A percentile compares a stretch with the other conserved stretches of the same genome.
phyloP scores from a whole-genome alignment of 2,113 vertebrate genomes.

The Zapornia atra region DNA sequence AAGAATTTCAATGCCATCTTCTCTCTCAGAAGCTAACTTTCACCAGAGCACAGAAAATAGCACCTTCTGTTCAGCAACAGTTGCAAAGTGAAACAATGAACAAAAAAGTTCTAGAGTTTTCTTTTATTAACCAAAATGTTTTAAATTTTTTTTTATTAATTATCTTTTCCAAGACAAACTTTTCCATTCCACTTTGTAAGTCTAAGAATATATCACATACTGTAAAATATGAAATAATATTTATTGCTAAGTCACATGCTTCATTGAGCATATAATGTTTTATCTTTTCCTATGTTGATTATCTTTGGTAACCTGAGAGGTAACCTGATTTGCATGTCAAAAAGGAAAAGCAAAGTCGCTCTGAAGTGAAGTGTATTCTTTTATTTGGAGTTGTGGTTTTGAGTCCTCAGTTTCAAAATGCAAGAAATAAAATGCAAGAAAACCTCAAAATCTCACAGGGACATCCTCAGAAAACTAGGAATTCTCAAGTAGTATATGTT shows the following conservation, averaged over 20 bases:
- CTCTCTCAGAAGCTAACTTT: not conserved
- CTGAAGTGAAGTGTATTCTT: not conserved
- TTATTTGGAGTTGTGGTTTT: not conserved
- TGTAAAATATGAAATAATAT: not conserved
- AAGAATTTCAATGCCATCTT: constrained; percentile 49
- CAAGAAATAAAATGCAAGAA: not conserved
- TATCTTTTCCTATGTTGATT: not conserved
- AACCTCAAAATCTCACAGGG: not conserved
- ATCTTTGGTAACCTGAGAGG: not conserved
- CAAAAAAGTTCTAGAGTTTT: not conserved
- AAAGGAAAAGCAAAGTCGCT: not conserved
- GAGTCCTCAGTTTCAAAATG: not conserved
- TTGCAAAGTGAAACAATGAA: not conserved
- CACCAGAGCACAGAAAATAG: constrained; percentile 2
- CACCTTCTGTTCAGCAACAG: not conserved
- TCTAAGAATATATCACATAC: not conserved
- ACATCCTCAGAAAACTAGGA: not conserved
- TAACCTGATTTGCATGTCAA: not conserved
- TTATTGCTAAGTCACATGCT: not conserved
- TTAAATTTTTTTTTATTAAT: fast-evolving
- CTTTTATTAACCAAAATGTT: not conserved
- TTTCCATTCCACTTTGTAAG: not conserved
- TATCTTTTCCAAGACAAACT: not conserved
- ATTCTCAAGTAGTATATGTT: not conserved
- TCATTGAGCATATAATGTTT: not conserved